These are phyloP conservation scores for Zoanthus solanderi DNA, from an alignment of 92 coral and sea anemone genomes.

Conservation along the genomic window DNA sequence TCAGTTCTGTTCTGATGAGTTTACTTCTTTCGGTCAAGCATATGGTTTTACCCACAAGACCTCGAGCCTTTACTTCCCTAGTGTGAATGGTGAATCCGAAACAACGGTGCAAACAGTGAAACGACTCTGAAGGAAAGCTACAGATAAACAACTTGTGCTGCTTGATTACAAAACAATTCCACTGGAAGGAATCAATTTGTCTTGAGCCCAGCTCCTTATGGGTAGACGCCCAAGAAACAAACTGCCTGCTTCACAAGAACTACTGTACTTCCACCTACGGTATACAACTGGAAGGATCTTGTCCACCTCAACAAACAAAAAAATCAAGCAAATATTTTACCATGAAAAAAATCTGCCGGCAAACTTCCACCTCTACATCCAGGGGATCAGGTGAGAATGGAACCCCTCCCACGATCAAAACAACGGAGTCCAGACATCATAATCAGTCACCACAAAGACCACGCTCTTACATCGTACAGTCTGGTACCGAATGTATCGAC, in stretches of 20 bases:
- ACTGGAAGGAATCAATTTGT: conserved; percentile 42
- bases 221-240: conserved; percentile 22
- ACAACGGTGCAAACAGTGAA: conserved; percentile 57
- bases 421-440: conserved; percentile 30
- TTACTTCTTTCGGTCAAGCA: too few relatives aligned
- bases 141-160: too few relatives aligned
- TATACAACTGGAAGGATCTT: conserved; percentile 46
- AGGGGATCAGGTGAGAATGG: conserved; percentile 58
- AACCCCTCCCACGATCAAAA: conserved; percentile 51
- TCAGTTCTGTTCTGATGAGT: too few relatives aligned
- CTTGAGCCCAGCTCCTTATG: conserved; percentile 34
- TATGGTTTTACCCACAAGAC: too few relatives aligned
- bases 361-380: conserved; percentile 49
- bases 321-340: conserved; percentile 54
- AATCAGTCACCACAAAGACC: conserved; percentile 45
- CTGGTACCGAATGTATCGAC: conserved; percentile 45
- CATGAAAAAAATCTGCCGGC: conserved; percentile 50
- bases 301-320: conserved; percentile 39
- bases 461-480: conserved; percentile 54
- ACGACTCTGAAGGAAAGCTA: too few relatives aligned
- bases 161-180: too few relatives aligned
- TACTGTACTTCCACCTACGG: conserved; percentile 14
- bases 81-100: conserved; percentile 28
- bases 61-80: too few relatives aligned
- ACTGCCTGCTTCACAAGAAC: neutral